A percentile compares a stretch with the other conserved stretches of the same genome.
Conservation (phyloP, 2,113 vertebrate genomes). For the Arizona elegans region DNA sequence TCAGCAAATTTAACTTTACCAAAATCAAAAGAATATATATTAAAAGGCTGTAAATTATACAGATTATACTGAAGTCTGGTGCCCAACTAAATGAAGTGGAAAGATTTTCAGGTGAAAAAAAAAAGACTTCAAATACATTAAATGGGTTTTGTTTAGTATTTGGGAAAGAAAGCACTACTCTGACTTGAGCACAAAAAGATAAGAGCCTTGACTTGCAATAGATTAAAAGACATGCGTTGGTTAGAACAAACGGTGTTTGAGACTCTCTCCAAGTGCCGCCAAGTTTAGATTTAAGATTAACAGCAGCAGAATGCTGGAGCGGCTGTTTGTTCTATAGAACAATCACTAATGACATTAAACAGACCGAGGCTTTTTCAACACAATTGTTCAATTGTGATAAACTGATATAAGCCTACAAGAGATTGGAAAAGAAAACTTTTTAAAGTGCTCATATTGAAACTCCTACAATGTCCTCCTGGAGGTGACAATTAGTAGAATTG, state of each 20-base stretch:
- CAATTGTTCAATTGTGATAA: conserved; percentile 77
- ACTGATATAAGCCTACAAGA: conserved; percentile 74
- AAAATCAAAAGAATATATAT: conserved; percentile 66
- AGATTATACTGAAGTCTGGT: conserved; percentile 59
- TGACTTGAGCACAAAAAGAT: conserved; percentile 72
- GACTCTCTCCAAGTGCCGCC: conserved; percentile 70
- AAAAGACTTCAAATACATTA: conserved; percentile 58
- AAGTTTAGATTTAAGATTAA: conserved; percentile 80
- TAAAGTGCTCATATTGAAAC: conserved; percentile 67
- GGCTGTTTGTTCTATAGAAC: conserved; percentile 81
- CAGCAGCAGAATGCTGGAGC: conserved; percentile 63
- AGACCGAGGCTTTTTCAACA: conserved; percentile 77
- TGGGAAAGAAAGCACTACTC: conserved; percentile 76
- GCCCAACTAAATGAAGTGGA: conserved; percentile 36
- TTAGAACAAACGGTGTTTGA: conserved; percentile 67
- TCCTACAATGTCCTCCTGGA: conserved; percentile 56
- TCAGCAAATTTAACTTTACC: conserved; percentile 65
- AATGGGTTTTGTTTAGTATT: conserved; percentile 71
- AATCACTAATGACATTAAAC: conserved; percentile 83
- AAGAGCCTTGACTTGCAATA: conserved; percentile 73
- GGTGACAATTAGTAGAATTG: conserved; percentile 62
- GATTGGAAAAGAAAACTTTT: conserved; percentile 73
- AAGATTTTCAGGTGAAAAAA: conserved; percentile 20
- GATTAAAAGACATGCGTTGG: conserved; percentile 74
- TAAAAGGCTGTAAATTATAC: conserved; percentile 60